A percentile compares a stretch with the other conserved stretches of the same genome.
Conservation (phyloP, 1,140 invertebrate genomes). For the Papilio aristodemus region DNA sequence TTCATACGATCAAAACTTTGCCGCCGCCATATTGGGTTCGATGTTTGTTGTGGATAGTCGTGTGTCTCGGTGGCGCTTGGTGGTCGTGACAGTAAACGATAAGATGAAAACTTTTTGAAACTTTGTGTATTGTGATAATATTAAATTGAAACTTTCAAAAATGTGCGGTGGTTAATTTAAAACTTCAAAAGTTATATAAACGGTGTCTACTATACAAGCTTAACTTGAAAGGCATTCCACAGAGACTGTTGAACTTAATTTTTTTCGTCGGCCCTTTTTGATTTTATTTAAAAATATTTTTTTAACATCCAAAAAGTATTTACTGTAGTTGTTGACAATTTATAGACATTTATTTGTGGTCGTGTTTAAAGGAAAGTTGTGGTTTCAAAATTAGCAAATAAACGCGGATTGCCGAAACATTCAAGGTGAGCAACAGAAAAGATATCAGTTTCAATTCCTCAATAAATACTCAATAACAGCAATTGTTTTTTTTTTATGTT, state of each 20-base stretch:
- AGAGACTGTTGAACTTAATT: slow-evolving; percentile 76
- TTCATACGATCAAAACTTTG: slow-evolving; percentile 41
- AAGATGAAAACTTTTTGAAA: slow-evolving; percentile 64
- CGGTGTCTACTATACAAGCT: slow-evolving; percentile 52
- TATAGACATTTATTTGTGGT: slow-evolving; percentile 43
- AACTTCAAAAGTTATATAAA: slow-evolving; percentile 42
- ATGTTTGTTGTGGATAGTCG: slow-evolving; percentile 46
- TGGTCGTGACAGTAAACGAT: slow-evolving; percentile 69
- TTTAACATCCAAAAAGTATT: slow-evolving; percentile 38
- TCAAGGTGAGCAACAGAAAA: slow-evolving; percentile 58
- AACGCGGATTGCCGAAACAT: slow-evolving; percentile 68
- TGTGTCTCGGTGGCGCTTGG: slow-evolving; percentile 48
- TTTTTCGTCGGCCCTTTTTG: slow-evolving; percentile 72
- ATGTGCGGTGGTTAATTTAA: slow-evolving; percentile 51
- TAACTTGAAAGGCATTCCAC: slow-evolving; percentile 71
- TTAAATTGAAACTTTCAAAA: slow-evolving; percentile 40
- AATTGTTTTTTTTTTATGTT: slow-evolving; percentile 29
- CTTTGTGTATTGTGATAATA: slow-evolving; percentile 47
- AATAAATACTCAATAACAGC: slow-evolving; percentile 30
- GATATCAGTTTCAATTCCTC: slow-evolving; percentile 32
- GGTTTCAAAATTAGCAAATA: slow-evolving; percentile 54
- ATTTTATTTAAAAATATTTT: slow-evolving; percentile 64
- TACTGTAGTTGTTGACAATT: slow-evolving; percentile 46
- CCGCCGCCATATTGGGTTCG: slow-evolving; percentile 68
- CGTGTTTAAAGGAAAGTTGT: slow-evolving; percentile 50